Percentiles rank a stretch among this genome's conserved stretches.
Conservation (phyloP, 2,888 invertebrate species). For the Plebejus argus region DNA sequence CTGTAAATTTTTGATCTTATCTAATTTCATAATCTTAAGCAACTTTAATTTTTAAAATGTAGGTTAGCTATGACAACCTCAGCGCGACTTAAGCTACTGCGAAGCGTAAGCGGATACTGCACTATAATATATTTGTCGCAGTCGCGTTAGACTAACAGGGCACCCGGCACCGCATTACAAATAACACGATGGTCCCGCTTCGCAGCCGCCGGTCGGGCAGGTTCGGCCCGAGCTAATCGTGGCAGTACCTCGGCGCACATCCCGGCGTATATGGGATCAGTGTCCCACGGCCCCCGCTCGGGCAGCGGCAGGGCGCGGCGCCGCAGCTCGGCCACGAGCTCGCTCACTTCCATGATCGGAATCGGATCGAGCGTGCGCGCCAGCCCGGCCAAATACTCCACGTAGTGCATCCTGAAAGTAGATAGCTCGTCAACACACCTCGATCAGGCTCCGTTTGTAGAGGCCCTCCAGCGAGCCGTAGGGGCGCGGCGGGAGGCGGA, state of each 20-base stretch:
- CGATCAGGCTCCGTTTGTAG: conserved; percentile 82
- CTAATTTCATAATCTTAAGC: too few species aligned
- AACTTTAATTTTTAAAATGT: too few species aligned
- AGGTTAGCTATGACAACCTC: background rate
- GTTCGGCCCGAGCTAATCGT: background rate
- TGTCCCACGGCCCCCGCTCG: conserved; percentile 89
- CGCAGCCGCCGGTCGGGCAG: background rate
- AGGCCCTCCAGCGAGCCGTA: conserved; percentile 86
- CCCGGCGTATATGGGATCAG: conserved; percentile 91
- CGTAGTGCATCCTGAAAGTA: conserved; percentile 92
- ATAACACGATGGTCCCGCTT: background rate
- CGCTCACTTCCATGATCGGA: conserved; percentile 91
- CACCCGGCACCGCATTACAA: background rate
- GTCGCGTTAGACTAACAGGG: background rate
- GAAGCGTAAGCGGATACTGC: background rate
- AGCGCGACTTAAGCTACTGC: conserved; percentile 1
- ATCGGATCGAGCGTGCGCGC: conserved; percentile 95
- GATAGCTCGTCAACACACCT: conserved; percentile 76
- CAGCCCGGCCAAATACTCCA: conserved; percentile 95
- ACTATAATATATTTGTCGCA: background rate
- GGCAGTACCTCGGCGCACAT: conserved; percentile 90
- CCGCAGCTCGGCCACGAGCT: conserved; percentile 92
- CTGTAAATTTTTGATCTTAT: too few species aligned
- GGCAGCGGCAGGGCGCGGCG: conserved; percentile 92
- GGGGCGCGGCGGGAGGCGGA: conserved; percentile 87